Evolutionary conservation across 2,797 vertebrate species (phyloP), one percentile per base, ranked within the genome.

Genomic region (Muraenolepis orangiensis): DNA sequence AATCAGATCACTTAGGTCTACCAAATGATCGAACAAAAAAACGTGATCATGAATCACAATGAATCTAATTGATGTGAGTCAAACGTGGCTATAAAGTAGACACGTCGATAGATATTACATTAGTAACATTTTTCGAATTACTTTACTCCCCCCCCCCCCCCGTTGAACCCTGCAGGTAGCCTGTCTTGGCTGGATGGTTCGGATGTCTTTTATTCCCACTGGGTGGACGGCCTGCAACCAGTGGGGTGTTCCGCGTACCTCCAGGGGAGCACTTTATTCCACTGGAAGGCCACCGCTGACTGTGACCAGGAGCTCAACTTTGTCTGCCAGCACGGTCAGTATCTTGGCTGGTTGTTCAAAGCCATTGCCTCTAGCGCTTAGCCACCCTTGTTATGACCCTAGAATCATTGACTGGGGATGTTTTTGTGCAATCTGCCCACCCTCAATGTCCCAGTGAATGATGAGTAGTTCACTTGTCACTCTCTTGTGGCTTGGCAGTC

Each of bases 301-400:
- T 98, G 96, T 83, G 86, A 79, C 12, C 90, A 91, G 85, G 86
- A 88, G 64, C 89, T 93, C 0, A 51, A 78, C 82, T 98, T 95
- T 69, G 86, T 96, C 86, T 98, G 96, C 0, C 86, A 98, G 88
- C 95, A 94, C 84, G 95, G 96, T 96, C 88, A 86, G 94, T 81
- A n/a, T 67, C 69, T 40, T 29, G 16, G 61, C 18, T 20, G 18
- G 18, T 6, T 23, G 4, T 16, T 57, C 20, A 57, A n/a, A 57
- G 20, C 51, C 51, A 57, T 57, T 23, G n/a, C 51, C n/a, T 57
- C 7, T 57, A 51, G 18, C 6, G 18, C 16, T 51, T 51, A 18
- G 42, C 42, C 16, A 20, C 42, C 14, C 20, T 51, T 20, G 42
- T 16, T 20, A 6, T 51, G 12, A 51, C 42, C 42, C 42, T 6